Evolutionary conservation across 2,797 vertebrate genomes (phyloP), one percentile per base, ranked within the genome.

Genomic region (Catostomus latipinnis): DNA sequence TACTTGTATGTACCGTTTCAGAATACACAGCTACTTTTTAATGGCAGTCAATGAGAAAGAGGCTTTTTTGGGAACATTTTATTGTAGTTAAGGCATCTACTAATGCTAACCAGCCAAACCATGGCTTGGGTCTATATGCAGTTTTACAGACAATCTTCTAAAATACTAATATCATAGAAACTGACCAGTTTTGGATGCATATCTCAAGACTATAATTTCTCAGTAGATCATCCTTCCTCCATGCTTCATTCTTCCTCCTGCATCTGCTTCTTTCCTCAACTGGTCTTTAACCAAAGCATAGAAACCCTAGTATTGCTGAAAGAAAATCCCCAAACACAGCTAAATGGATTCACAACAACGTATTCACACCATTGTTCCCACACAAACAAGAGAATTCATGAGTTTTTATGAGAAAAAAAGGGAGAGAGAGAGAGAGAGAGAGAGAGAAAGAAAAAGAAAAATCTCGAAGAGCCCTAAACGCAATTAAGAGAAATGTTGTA

Each of bases 371-470:
- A n/a, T 54, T 18, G 22, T n/a, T 70, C 46, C 16, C 57, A 8
- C 16, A 13, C 16, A 61, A 73, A 60, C 46, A 81, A 58, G 34
- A 71, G 54, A 70, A 18, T 60, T 54, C 48, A 60, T 77, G 45
- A 69, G 56, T 61, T 46, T 43, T 61, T 48, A 61, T 53, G 13
- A 34, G 13, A 48, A 22, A 68, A 7, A 61, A 6, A 52, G 43
- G 43, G 46, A 18, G 50, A 14, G 45, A 52, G 50, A 67, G 45
- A 57, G 7, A 22, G 12, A 57, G 65, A 18, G 13, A 45, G 48
- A 67, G 13, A 48, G 62, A 48, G 13, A 11, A 14, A 22, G 63
- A 22, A 1, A 22, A 1, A 22, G 1, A 22, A 22, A 22, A 22
- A 22, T 1, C 22, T 22, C 2, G 22, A 22, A 22, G 22, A 22